A percentile compares a stretch with the other conserved stretches of the same genome.
Conservation (phyloP, 1,140 invertebrate species). For the Tachypleus tridentatus region DNA sequence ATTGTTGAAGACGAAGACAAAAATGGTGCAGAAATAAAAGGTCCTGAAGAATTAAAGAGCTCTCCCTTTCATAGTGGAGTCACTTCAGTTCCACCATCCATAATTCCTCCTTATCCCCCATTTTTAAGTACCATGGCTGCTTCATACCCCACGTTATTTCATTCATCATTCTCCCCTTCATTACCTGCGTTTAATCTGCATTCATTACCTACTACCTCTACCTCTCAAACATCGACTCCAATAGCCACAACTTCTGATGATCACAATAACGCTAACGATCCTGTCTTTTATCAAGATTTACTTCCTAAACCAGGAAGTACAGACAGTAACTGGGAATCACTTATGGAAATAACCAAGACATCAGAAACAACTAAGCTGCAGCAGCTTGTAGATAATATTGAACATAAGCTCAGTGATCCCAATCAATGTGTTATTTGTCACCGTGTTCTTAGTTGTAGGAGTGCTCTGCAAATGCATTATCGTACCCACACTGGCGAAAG, state of each 20-base stretch:
- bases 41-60: too few relatives aligned
- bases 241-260: not conserved
- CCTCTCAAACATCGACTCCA: not conserved
- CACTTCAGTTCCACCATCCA: too few relatives aligned
- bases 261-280: conserved; percentile 32
- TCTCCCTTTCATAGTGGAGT: too few relatives aligned
- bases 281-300: conserved; percentile 54
- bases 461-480: conserved; percentile 98
- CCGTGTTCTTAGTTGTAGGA: conserved; percentile 92
- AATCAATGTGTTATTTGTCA: conserved; percentile 98
- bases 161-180: not conserved
- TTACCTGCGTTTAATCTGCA: not conserved
- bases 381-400: conserved; percentile 90
- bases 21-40: too few relatives aligned
- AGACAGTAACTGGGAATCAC: conserved; percentile 91
- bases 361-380: conserved; percentile 82
- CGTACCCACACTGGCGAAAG: conserved; percentile 91
- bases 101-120: too few relatives aligned
- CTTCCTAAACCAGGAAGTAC: conserved; percentile 78
- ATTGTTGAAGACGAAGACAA: too few relatives aligned
- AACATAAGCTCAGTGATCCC: conserved; percentile 81
- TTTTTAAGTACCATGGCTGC: too few relatives aligned
- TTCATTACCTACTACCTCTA: not conserved
- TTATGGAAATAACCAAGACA: conserved; percentile 91
- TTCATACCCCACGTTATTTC: not conserved